Percentiles rank a stretch among this genome's conserved stretches.
These are phyloP conservation scores for Thymallus thymallus DNA, from an alignment of 2,113 vertebrate species.

Conservation along the genomic window DNA sequence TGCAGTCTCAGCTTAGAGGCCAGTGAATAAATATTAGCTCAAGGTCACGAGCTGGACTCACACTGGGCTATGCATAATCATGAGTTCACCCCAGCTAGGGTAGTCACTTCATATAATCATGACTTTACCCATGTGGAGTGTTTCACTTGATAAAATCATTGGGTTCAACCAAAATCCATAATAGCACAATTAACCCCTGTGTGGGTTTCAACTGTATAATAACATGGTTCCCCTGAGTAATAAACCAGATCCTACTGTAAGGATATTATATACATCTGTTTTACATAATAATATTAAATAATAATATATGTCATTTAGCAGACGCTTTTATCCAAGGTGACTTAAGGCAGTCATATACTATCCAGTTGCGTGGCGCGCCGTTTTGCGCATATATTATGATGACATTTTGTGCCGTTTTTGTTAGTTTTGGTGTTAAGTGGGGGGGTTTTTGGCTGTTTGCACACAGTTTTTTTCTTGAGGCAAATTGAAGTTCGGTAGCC, in stretches of 20 bases:
- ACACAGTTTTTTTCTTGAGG: no score
- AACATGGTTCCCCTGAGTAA: neutral
- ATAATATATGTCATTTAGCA: no score
- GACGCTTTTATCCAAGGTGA: no score
- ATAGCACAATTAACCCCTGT: neutral
- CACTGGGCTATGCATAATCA: conserved; percentile 58
- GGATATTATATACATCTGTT: no score
- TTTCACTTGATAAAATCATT: neutral
- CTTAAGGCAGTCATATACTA: no score
- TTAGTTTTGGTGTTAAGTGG: no score
- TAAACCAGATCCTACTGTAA: neutral
- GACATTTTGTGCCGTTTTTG: no score
- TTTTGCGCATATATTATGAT: no score
- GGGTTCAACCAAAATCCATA: neutral
- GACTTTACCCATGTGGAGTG: neutral
- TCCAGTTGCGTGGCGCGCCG: no score
- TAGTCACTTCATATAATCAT: conserved; percentile 38
- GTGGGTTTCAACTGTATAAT: neutral
- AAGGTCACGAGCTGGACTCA: conserved; percentile 65
- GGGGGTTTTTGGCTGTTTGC: no score
- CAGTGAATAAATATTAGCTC: conserved; percentile 65
- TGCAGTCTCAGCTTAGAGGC: conserved; percentile 33
- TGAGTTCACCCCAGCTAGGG: conserved; percentile 40
- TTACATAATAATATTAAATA: no score
- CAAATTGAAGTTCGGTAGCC: no score